Conservation (phyloP, 2,888 invertebrate genomes). For the Nymphalis c-album region DNA sequence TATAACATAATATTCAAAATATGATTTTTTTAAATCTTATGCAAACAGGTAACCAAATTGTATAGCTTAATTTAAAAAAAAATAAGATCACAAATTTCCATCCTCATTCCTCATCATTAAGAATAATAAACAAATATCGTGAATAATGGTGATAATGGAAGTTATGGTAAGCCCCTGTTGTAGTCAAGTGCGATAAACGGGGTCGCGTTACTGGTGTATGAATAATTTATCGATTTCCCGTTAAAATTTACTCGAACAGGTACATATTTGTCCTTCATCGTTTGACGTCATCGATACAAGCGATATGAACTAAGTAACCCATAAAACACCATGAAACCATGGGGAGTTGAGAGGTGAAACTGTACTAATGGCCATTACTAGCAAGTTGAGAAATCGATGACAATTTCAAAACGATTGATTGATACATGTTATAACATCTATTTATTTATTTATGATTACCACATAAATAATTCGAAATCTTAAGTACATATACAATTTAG, state of each 20-base stretch:
- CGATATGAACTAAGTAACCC: constrained; percentile 38
- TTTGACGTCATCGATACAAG: constrained; percentile 49
- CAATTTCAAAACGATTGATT: constrained; percentile 9
- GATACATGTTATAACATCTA: neutral
- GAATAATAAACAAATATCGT: too few species aligned
- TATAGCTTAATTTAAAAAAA: too few species aligned
- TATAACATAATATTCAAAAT: too few species aligned
- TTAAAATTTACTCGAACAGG: constrained; percentile 49
- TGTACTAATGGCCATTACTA: constrained; percentile 19
- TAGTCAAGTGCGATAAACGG: constrained; percentile 36
- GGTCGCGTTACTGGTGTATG: constrained; percentile 41
- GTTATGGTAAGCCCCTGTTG: constrained; percentile 19
- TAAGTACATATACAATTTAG: too few species aligned
- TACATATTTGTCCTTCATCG: constrained; percentile 43
- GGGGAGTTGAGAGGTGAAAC: constrained; percentile 3
- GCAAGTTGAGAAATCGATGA: neutral
- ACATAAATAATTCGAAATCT: too few species aligned
- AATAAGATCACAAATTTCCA: too few species aligned
- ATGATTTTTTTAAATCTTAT: too few species aligned
- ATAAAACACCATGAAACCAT: constrained; percentile 23
- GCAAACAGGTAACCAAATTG: too few species aligned
- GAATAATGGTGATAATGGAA: neutral
- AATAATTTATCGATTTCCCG: constrained; percentile 57
- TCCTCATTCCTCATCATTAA: too few species aligned
- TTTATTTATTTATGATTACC: neutral